Base-by-base conservation (phyloP, 2,113 vertebrate genomes). In the Laterallus jamaicensis region DNA sequence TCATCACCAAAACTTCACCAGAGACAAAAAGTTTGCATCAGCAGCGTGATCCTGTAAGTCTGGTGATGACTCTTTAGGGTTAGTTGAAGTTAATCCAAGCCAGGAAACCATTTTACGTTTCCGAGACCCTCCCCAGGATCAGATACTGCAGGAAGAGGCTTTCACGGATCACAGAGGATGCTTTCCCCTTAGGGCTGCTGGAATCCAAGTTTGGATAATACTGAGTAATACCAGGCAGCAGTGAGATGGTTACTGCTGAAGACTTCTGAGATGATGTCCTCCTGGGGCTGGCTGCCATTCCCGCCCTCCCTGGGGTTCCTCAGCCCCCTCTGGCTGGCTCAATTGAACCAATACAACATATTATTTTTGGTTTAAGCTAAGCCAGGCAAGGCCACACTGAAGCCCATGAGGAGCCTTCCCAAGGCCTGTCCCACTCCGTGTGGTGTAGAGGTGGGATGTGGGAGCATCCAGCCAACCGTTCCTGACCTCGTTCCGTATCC, bases 1-100 rank as follows among this genome's bases (percentile, higher is more conserved):
- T 96, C 73, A 49, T 90, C 92, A 18, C 86, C 82, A 82, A 88
- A 92, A 83, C 76, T 93, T 90, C 24, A 83, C 78, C 44, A 68
- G 81, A 94, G 92, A 86, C 82, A 74, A 73, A 71, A 81, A 95
- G 64, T 95, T 96, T 84, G 47, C 80, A n/a, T 70, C 10, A 0
- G 82, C 60, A 60, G 16, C 3, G 32, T 4, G 82, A 81, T 68
- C 44, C 44, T 18, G 44, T 47, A 47, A 19, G 44, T 47, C 44
- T 47, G 44, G 44, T 47, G 44, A 47, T 9, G 44, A 47, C 44
- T 47, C 71, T 66, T 40, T 15, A n/a, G 42, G 6, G 63, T 31
- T 18, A 10, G 2, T 2, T 29, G 79, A 56, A 77, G 85, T 32
- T 64, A 74, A 62, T 70, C 82, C 73, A 8, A 16, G 49, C 55